Evolutionary conservation across 2,888 invertebrate genomes (phyloP).

Genomic region (Azorinus chamasolen): DNA sequence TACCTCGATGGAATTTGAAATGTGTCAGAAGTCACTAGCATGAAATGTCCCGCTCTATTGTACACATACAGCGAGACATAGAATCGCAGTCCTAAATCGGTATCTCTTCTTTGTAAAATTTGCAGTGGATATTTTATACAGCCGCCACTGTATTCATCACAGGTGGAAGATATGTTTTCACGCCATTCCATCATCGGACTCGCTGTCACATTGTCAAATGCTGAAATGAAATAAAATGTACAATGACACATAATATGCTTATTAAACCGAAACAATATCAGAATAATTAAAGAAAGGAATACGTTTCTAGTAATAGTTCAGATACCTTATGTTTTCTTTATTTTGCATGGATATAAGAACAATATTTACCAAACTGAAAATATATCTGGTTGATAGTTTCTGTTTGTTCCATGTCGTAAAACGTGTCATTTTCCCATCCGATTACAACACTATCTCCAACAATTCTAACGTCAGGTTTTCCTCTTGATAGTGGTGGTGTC

Average conservation of each 20-base stretch:
- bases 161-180: not conserved
- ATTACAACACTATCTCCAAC: slow-evolving; percentile 28
- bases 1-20: slow-evolving; percentile 53
- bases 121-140: slow-evolving; percentile 46
- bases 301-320: too few relatives aligned
- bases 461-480: slow-evolving; percentile 23
- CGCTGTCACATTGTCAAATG: not conserved
- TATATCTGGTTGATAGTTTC: slow-evolving; percentile 27
- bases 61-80: slow-evolving; percentile 48
- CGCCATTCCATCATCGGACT: slow-evolving; percentile 42
- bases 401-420: slow-evolving; percentile 61
- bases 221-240: too few relatives aligned
- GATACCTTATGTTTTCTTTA: too few relatives aligned
- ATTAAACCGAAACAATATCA: not conserved
- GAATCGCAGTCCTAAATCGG: slow-evolving; percentile 21
- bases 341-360: not conserved
- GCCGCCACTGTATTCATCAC: slow-evolving; percentile 5
- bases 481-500: slow-evolving; percentile 55
- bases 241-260: too few relatives aligned
- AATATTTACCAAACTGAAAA: slow-evolving; percentile 53
- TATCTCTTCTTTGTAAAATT: slow-evolving; percentile 41
- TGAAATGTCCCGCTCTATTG: slow-evolving; percentile 64
- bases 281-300: too few relatives aligned
- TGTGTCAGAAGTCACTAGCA: slow-evolving; percentile 24
- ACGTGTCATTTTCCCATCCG: slow-evolving; percentile 50